These are phyloP conservation scores for Agrotis puta DNA, from an alignment of 2,888 invertebrate genomes.

Conservation along the genomic window DNA sequence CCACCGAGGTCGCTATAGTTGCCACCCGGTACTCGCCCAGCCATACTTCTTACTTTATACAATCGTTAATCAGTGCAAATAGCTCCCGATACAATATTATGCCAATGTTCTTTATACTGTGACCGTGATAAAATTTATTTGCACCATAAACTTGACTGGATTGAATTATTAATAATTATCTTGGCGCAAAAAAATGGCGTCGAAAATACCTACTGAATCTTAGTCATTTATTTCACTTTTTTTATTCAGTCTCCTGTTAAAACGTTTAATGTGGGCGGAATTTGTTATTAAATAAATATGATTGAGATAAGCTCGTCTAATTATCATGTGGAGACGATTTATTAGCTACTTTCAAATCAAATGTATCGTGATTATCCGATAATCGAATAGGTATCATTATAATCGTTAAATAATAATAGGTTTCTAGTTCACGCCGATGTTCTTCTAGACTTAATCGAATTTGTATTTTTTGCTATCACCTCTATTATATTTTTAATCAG, in stretches of 20 bases:
- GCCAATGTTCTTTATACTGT: constrained; percentile 35
- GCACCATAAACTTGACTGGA: constrained; percentile 36
- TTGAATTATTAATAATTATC: constrained; percentile 39
- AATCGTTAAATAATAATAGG: constrained; percentile 30
- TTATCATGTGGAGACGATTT: constrained; percentile 41
- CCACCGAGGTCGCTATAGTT: constrained; percentile 78
- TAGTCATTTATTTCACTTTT: constrained; percentile 40
- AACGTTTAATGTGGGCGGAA: constrained; percentile 34
- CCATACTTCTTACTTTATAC: constrained; percentile 71
- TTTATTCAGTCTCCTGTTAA: constrained; percentile 26
- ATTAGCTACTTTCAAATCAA: constrained; percentile 29
- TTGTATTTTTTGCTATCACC: constrained; percentile 8
- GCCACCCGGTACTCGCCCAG: constrained; percentile 76
- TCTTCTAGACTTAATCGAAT: constrained; percentile 18
- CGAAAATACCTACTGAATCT: constrained; percentile 5
- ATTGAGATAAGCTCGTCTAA: constrained; percentile 38
- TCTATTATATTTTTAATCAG: background rate
- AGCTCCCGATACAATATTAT: constrained; percentile 39
- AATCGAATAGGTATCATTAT: constrained; percentile 44
- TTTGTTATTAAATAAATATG: constrained; percentile 37
- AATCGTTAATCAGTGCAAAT: constrained; percentile 58
- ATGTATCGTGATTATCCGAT: constrained; percentile 11
- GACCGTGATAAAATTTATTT: constrained; percentile 45
- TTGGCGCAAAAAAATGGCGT: constrained; percentile 39
- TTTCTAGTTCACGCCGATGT: constrained; percentile 31